Evolutionary conservation across 2,888 invertebrate species (phyloP), one percentile per base, ranked within the genome.

Genomic region (Mesopsocus fuscifrons): DNA sequence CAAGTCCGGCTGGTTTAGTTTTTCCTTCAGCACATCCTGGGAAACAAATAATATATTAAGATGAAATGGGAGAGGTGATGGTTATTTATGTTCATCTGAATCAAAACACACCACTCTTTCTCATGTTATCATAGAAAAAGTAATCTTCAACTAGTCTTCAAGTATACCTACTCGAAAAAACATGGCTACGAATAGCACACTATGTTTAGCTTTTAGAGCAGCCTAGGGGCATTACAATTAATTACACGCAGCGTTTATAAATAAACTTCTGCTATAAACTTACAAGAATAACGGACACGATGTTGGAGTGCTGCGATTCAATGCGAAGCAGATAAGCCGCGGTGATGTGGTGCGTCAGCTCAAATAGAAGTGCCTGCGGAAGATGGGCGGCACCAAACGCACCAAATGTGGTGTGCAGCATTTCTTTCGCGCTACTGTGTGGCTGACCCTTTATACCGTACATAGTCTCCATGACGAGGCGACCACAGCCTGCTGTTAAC

Each of bases 401-500:
- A 46, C 73, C 66, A 2, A 89, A 63, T 11, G 82, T 63, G 35
- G 81, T 58, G 26, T 71, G 69, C 2, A 91, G 57, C 52, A 85
- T 74, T 44, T 69, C 67, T 42, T 76, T 76, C 1, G 82, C 73
- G 52, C 79, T 78, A 49, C 81, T 88, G 57, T 95, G 91, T 55
- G 94, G 83, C 53, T 84, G 78, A 1, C 79, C 77, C 46, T 74
- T 67, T 0, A 87, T 76, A 22, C 92, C 92, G 55, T 77, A 75
- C 34, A 91, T 60, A 44, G 88, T 80, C 66, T 94, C 88, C 64
- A 87, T 94, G 44, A 95, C 65, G 17, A 95, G 66, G 51, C 79
- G 75, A 1, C 89, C 88, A 59, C 87, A 81, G 3, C 94, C 94
- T 42, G 68, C 60, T 13, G 77, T 64, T 47, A 79, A 77, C 79